Conservation (phyloP, 2,113 vertebrate genomes). For the Cariama cristata region DNA sequence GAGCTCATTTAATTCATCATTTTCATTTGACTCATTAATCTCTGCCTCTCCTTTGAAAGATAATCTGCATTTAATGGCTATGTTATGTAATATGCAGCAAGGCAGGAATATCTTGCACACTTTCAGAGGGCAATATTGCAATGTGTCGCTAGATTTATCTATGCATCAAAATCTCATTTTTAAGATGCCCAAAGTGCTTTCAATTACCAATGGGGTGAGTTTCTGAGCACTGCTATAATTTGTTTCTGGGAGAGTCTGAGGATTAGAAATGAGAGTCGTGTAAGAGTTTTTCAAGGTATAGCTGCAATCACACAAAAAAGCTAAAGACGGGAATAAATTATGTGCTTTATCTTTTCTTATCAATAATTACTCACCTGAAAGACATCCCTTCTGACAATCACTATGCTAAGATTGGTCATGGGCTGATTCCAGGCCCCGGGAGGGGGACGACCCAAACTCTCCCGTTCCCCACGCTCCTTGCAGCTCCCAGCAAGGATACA, state of each 20-base stretch:
- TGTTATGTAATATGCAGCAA: slow-evolving; percentile 72
- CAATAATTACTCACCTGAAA: not conserved
- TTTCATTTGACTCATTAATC: slow-evolving; percentile 77
- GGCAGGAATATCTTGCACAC: slow-evolving; percentile 19
- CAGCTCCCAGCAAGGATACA: not conserved
- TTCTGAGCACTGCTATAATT: slow-evolving; percentile 36
- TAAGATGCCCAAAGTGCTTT: slow-evolving; percentile 55
- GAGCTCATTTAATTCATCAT: slow-evolving; percentile 69
- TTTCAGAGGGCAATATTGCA: slow-evolving; percentile 46
- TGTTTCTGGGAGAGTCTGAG: not conserved
- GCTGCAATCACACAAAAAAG: not conserved
- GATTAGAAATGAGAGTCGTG: slow-evolving; percentile 31
- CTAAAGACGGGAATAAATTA: not conserved
- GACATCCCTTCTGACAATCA: not conserved
- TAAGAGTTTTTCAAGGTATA: slow-evolving; percentile 2
- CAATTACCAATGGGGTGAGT: slow-evolving; percentile 40
- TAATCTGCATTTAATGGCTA: slow-evolving; percentile 73
- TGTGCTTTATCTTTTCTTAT: not conserved
- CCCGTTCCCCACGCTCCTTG: rapidly evolving
- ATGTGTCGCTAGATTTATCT: slow-evolving; percentile 48
- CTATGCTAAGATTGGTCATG: not conserved
- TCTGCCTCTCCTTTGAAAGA: slow-evolving; percentile 72
- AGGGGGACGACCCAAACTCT: not conserved
- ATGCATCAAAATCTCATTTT: slow-evolving; percentile 63
- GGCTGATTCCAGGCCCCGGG: not conserved